phyloP scores from a whole-genome alignment of 2,888 invertebrate genomes.

The Caenorhabditis zanzibari region DNA sequence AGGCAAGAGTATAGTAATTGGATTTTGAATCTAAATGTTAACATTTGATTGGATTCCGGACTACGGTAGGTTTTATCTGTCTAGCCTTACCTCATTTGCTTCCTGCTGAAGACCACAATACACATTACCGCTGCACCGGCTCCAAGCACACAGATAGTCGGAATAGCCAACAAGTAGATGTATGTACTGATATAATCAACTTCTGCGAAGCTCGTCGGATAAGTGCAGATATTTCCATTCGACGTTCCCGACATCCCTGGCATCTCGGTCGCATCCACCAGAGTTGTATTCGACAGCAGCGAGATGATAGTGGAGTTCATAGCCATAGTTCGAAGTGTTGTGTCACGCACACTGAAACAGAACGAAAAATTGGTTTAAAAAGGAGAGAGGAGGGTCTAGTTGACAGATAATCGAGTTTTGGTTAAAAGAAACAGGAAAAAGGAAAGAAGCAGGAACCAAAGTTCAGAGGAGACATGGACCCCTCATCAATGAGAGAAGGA shows the following conservation, averaged over 20 bases:
- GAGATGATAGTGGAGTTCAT: conserved; percentile 49
- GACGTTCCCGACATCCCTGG: conserved; percentile 4
- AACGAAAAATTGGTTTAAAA: conserved; percentile 44
- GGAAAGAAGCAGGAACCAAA: conserved; percentile 10
- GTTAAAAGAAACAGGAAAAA: conserved; percentile 14
- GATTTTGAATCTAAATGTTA: conserved; percentile 3
- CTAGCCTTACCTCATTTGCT: conserved; percentile 77
- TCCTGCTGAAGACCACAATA: conserved; percentile 78
- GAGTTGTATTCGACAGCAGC: conserved; percentile 18
- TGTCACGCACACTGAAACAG: conserved; percentile 31
- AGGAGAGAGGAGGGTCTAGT: conserved; percentile 12
- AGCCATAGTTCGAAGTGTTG: conserved; percentile 43
- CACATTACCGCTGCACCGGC: conserved; percentile 76
- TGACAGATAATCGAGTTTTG: conserved; percentile 54
- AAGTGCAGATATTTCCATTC: conserved; percentile 31
- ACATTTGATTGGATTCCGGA: background rate
- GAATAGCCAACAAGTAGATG: conserved; percentile 74
- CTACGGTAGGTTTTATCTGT: background rate
- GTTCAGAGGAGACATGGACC: conserved; percentile 16
- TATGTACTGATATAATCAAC: conserved; percentile 68
- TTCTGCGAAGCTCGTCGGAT: conserved; percentile 40
- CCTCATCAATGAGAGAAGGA: too few relatives aligned
- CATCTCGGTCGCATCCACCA: conserved; percentile 13
- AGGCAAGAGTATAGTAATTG: conserved; percentile 1
- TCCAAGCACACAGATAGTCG: conserved; percentile 76